Base-by-base conservation (phyloP, 2,113 vertebrate species). In the Aphelocoma coerulescens region DNA sequence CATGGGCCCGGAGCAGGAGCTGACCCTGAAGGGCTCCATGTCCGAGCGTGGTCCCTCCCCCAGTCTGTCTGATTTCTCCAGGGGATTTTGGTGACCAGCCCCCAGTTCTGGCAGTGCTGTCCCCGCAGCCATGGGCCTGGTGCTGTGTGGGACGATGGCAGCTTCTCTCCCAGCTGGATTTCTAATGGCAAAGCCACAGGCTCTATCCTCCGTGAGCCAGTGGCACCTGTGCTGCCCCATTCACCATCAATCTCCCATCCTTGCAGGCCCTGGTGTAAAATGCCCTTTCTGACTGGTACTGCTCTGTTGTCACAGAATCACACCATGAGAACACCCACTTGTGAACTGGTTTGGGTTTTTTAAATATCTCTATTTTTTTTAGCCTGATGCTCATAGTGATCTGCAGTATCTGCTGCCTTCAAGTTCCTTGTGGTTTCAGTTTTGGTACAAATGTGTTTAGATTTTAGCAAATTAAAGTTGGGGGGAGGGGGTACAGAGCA, bases 361-460 rank as follows among this genome's bases (percentile, higher is more conserved):
- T 11, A 88, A 93, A 90, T 97, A 93, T 95, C 88, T 95, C 89
- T 94, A 68, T 86, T 95, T 96, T 95, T 96, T 96, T 85, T 41
- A 88, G 98, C 98, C 93, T 98, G 98, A 98, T 98, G 98, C 98
- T 96, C 92, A 96, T 98, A 98, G 98, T 98, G 98, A 98, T 98
- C 98, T 97, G 97, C 98, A 98, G 98, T 98, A 98, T 98, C 98
- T 98, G 98, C 98, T 99, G 98, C 98, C 98, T 99, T 98, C 98
- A 97, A 98, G 98, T 98, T 98, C 98, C 98, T 98, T 98, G 98
- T 99, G 99, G 97, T 98, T 98, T 98, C 99, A 98, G 99, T 99
- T 98, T 98, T 98, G 98, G 98, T 99, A 98, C 97, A 98, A 98
- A 98, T 98, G 98, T 99, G 98, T 98, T 99, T 99, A 99, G 99